A percentile compares a stretch with the other conserved stretches of the same genome.
phyloP scores from a whole-genome alignment of 1,140 invertebrate species.

The Penaeus indicus region DNA sequence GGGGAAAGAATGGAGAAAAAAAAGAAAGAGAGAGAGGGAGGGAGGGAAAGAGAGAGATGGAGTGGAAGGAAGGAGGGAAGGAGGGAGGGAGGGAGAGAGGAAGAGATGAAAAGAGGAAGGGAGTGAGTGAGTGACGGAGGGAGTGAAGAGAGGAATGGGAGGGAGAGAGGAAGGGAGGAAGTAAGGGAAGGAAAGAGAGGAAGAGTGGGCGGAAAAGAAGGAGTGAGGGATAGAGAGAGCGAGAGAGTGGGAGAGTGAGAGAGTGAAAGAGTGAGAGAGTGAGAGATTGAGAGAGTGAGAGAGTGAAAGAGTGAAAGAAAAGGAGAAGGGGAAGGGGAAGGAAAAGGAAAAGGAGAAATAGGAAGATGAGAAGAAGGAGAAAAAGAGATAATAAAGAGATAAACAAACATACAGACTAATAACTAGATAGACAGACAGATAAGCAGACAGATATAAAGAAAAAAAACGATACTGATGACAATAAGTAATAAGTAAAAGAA shows the following conservation, averaged over 20 bases:
- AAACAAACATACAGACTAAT: background rate
- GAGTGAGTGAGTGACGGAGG: background rate
- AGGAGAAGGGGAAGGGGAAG: background rate
- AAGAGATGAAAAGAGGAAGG: background rate
- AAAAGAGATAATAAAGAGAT: background rate
- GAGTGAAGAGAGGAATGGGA: background rate
- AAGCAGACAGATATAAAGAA: background rate
- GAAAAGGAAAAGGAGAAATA: background rate
- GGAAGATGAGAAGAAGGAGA: background rate
- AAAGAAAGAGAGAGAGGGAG: background rate
- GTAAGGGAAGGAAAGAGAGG: too few species aligned
- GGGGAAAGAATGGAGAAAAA: background rate
- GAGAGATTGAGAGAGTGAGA: too few species aligned
- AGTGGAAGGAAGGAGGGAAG: too few species aligned
- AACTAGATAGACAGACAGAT: background rate
- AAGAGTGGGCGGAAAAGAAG: background rate
- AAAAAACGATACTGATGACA: background rate
- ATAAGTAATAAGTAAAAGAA: background rate
- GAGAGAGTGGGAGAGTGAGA: background rate
- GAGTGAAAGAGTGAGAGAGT: background rate
- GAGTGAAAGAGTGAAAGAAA: background rate
- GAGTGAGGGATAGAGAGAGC: background rate
- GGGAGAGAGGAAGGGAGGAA: background rate
- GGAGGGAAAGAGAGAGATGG: background rate
- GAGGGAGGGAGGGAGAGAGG: too few species aligned